Evolutionary conservation across 2,797 vertebrate genomes (phyloP), one percentile per base, ranked within the genome.

Genomic region (Discoglossus pictus): DNA sequence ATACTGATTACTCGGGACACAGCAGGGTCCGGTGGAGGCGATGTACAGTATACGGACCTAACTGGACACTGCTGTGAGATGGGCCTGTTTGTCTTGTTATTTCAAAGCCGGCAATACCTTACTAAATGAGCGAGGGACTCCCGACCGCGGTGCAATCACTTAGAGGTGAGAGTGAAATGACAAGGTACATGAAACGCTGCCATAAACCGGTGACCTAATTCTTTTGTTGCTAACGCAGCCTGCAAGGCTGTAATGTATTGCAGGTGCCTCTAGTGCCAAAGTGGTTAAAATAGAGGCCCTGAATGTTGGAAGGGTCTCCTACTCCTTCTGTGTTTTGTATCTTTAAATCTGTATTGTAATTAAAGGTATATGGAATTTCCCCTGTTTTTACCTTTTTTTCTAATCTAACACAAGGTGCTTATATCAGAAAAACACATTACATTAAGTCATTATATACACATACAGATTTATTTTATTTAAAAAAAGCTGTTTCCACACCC

Each of bases 31-130:
- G 2, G 11, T 7, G 16, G 13, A 58, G 23, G 48, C 25, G 44
- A 70, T 18, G 60, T 17, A 42, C 36, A 35, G 16, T 27, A 70
- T 52, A 58, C 35, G 34, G n/a, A 56, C 68, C 60, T 50, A 51
- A 64, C 52, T 58, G 43, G 68, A 50, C 60, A 21, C 35, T 64
- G 60, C 68, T 63, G 60, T 17, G 52, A 9, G 47, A 18, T 1
- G 27, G 39, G 20, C 15, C 31, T 17, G 54, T 15, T 11, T 27
- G 39, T 16, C 48, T 54, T 61, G 58, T 61, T 61, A 53, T 38
- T 68, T 61, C 39, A 25, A 53, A 52, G 56, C 50, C 27, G 17
- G 17, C 12, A 50, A 54, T 16, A 21, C 65, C 47, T 31, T 43
- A 62, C 1, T 27, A 36, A 43, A 63, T 43, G 52, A 58, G 58